phyloP scores from a whole-genome alignment of 1,140 invertebrate genomes.

The Heliconius melpomene region DNA sequence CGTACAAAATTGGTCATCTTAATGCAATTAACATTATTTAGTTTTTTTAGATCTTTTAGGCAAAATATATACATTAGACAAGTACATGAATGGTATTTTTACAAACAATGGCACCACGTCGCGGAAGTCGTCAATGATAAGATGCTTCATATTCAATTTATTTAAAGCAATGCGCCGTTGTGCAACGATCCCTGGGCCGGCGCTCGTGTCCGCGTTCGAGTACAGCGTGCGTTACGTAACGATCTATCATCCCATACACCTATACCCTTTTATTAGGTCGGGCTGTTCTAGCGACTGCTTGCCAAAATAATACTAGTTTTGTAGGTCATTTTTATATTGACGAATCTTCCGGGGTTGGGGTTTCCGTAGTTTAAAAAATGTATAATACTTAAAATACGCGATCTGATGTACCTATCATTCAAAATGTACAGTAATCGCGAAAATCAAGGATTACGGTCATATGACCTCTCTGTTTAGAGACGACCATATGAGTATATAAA shows the following conservation, averaged over 20 bases:
- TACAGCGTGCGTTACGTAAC: conserved; percentile 53
- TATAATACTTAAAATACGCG: too few relatives aligned
- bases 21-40: too few relatives aligned
- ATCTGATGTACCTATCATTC: too few relatives aligned
- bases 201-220: conserved; percentile 53
- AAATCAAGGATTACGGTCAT: too few relatives aligned
- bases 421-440: too few relatives aligned
- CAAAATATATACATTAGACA: background rate
- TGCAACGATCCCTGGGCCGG: conserved; percentile 51
- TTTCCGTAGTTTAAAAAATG: too few relatives aligned
- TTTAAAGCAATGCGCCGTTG: conserved; percentile 44
- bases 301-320: background rate
- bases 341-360: too few relatives aligned
- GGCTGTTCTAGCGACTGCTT: conserved; percentile 53
- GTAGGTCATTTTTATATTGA: too few relatives aligned
- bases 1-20: too few relatives aligned
- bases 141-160: conserved; percentile 32
- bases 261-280: conserved; percentile 60
- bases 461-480: too few relatives aligned
- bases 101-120: background rate
- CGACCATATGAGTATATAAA: too few relatives aligned
- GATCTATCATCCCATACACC: conserved; percentile 39
- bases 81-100: background rate
- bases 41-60: too few relatives aligned
- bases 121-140: conserved; percentile 34